Evolutionary conservation across 2,797 vertebrate genomes (phyloP), one percentile per base, ranked within the genome.

Genomic region (Sitta carolinensis): DNA sequence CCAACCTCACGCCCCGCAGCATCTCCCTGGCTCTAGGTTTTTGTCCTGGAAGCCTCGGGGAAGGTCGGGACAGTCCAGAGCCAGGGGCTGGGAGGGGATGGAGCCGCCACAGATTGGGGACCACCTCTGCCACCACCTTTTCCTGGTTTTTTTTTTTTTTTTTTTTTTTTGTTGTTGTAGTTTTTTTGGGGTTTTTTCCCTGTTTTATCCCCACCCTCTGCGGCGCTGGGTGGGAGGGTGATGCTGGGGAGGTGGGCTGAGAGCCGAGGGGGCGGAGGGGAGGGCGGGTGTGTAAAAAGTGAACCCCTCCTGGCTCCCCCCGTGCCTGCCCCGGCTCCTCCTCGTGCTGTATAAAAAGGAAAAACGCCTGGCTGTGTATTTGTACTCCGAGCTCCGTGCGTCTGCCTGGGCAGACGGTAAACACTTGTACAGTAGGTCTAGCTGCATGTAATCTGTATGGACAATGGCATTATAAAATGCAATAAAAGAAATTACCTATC

Each of bases 381-480:
- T 98, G 98, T 98, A 98, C 98, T 98, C 98, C 97, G 98, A 98
- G 98, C 98, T 98, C 98, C 98, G 98, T 97, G 98, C 98, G 98
- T 99, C 98, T 98, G 98, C 98, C 91, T 98, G 97, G 97, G 98
- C 98, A 98, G 98, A 99, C 98, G 98, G 98, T 97, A 97, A 97
- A 98, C 98, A 95, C 95, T 90, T 98, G 98, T 98, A 98, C 98
- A 98, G 98, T 98, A 98, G 98, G 92, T 98, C 98, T 98, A 98
- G 98, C 98, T 99, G 98, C 98, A 98, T 98, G 98, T 98, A 98
- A 98, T 98, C 98, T 98, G 98, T 98, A 98, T 98, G 98, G 98
- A 99, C 98, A 98, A 98, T 94, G 97, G 98, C 98, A 98, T 98
- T 98, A 99, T 99, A 98, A 98, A 98, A 98, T 98, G 98, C 98